These are phyloP conservation scores for Peromyscus melanophrys DNA, from an alignment of 2,797 vertebrate species.

Conservation along the genomic window DNA sequence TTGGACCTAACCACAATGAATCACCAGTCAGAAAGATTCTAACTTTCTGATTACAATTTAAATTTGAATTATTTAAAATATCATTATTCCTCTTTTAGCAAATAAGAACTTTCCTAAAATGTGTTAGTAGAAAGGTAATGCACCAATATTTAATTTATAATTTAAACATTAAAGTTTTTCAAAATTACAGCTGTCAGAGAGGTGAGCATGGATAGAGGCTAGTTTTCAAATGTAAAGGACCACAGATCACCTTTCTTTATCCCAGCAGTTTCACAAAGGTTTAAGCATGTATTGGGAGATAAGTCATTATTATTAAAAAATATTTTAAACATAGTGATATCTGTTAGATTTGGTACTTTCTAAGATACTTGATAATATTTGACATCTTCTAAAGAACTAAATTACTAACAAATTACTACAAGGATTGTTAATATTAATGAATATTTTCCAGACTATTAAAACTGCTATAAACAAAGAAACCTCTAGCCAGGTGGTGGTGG, in stretches of 20 bases:
- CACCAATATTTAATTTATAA: background rate
- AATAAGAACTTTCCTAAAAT: background rate
- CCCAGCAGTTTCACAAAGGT: background rate
- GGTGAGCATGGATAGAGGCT: background rate
- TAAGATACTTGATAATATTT: background rate
- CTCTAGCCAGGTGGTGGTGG: no score
- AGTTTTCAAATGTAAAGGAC: background rate
- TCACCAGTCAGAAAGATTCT: background rate
- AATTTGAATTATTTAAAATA: constrained; percentile 20
- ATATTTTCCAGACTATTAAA: background rate
- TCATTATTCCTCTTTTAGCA: background rate
- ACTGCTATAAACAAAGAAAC: background rate
- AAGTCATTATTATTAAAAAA: background rate
- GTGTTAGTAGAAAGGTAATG: background rate
- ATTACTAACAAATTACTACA: background rate
- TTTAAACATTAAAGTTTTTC: background rate
- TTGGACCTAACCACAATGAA: background rate
- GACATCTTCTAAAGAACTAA: background rate
- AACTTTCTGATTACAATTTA: background rate
- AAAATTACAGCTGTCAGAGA: background rate
- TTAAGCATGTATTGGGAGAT: background rate
- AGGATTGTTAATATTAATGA: background rate
- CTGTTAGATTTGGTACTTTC: background rate
- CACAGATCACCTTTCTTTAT: background rate
- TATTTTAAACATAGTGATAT: background rate